Evolutionary conservation across 2,888 invertebrate genomes (phyloP), one percentile per base, ranked within the genome.

Genomic region (Aricia artaxerxes): DNA sequence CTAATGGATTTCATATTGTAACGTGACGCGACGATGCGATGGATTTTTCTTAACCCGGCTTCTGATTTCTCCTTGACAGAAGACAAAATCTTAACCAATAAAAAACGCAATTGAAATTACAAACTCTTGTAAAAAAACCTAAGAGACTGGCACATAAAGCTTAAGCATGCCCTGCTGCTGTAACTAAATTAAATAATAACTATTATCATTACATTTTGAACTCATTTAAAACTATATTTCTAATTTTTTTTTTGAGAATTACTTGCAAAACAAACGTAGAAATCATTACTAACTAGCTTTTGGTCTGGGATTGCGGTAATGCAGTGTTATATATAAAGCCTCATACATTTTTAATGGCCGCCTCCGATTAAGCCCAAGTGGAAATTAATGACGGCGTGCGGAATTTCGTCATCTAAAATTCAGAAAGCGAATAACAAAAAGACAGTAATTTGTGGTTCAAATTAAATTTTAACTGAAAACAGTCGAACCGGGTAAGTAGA

Each of bases 401-500:
- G 89, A 89, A 90, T 90, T 89, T 86, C 86, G 83, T 88, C 89
- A 88, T 92, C 87, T 89, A 88, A 88, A 89, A 93, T 91, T 92
- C 91, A 90, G 89, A 91, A 92, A 92, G 90, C 87, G 91, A 90
- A 89, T 89, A 91, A 91, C 90, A 91, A 92, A 92, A 93, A 92
- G 91, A 93, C 93, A 91, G 91, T 91, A 91, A 92, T 92, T 92
- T 90, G 88, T 86, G 88, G 84, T 86, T 86, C 87, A 89, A 92
- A 93, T 92, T 92, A 91, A 92, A 92, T 92, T 93, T 93, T 91
- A 92, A 92, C 89, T 88, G 89, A 88, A 90, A 91, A 91, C 91
- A 91, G 91, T 92, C 89, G 88, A 89, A 90, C 91, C 87, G 89
- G 89, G 84, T 85, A 83, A 84, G 88, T 90, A 87, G 88, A 87